Percentiles rank a stretch among this genome's conserved stretches.
These are phyloP conservation scores for Resseliella maxima DNA, from an alignment of 2,888 invertebrate genomes.

Conservation along the genomic window DNA sequence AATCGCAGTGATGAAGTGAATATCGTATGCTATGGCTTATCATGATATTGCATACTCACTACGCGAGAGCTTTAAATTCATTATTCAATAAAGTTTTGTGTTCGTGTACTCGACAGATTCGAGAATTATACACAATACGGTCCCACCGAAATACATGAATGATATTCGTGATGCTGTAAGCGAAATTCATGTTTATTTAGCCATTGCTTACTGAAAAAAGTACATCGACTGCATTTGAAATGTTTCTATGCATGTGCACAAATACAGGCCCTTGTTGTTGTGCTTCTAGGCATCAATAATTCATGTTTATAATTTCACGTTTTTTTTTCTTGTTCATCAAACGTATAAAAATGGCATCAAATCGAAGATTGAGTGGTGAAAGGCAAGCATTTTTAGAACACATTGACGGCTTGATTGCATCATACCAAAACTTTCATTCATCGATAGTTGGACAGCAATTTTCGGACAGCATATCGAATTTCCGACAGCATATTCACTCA, in stretches of 20 bases:
- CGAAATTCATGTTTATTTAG: neutral
- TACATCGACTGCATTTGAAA: neutral
- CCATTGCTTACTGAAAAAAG: neutral
- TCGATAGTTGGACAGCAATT: neutral
- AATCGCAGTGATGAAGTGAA: neutral
- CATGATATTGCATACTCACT: neutral
- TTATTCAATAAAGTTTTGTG: constrained; percentile 11
- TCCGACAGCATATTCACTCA: neutral
- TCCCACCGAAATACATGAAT: neutral
- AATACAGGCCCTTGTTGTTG: too few species aligned
- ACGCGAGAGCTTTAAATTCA: neutral
- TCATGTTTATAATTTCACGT: neutral
- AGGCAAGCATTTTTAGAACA: neutral
- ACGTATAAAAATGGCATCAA: neutral
- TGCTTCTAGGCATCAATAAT: neutral
- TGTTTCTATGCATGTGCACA: too few species aligned
- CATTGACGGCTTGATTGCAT: neutral
- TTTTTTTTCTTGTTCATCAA: neutral
- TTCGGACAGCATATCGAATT: too few species aligned
- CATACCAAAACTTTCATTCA: too few species aligned
- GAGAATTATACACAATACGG: neutral
- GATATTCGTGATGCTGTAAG: neutral
- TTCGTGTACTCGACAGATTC: constrained; percentile 14
- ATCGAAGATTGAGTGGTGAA: constrained; percentile 25
- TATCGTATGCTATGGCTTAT: neutral